Percentiles rank a stretch among this genome's conserved stretches.
These are phyloP conservation scores for Dusona sp. DNA, from an alignment of 2,888 invertebrate species.

Conservation along the genomic window DNA sequence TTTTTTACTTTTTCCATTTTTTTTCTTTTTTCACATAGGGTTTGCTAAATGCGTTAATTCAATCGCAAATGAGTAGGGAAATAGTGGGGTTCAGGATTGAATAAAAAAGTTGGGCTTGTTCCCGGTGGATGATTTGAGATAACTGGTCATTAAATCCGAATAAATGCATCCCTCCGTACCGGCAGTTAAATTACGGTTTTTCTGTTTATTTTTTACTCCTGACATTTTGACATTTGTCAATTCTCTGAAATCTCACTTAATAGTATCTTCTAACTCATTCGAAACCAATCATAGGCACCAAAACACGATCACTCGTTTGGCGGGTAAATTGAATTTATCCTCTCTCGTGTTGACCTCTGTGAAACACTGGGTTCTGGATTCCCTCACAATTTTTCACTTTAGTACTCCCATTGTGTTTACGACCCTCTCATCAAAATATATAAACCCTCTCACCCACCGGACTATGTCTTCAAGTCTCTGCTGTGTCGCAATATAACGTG, in stretches of 20 bases:
- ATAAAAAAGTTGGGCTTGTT: not conserved
- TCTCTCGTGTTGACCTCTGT: slow-evolving; percentile 31
- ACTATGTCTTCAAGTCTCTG: not conserved
- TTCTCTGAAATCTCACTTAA: not conserved
- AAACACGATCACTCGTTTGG: slow-evolving; percentile 14
- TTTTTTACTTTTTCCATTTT: slow-evolving; percentile 9
- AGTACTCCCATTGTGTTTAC: slow-evolving; percentile 49
- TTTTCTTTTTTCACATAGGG: slow-evolving; percentile 8
- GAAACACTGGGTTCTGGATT: slow-evolving; percentile 37
- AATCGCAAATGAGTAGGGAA: slow-evolving; percentile 24
- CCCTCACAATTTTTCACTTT: slow-evolving; percentile 51
- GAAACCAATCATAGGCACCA: not conserved
- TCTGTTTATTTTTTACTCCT: not conserved
- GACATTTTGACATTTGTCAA: not conserved
- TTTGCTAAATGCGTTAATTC: slow-evolving; percentile 43
- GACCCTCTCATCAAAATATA: slow-evolving; percentile 52
- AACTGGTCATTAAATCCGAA: slow-evolving; percentile 6
- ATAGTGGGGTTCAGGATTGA: not conserved
- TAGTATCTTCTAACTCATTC: not conserved
- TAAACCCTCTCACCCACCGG: slow-evolving; percentile 12
- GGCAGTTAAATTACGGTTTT: not conserved
- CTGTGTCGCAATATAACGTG: not conserved
- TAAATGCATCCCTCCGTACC: not conserved
- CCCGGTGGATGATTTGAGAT: not conserved
- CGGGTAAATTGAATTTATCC: slow-evolving; percentile 56